Conservation (phyloP, 2,797 vertebrate genomes). For the Diplodus puntazzo region DNA sequence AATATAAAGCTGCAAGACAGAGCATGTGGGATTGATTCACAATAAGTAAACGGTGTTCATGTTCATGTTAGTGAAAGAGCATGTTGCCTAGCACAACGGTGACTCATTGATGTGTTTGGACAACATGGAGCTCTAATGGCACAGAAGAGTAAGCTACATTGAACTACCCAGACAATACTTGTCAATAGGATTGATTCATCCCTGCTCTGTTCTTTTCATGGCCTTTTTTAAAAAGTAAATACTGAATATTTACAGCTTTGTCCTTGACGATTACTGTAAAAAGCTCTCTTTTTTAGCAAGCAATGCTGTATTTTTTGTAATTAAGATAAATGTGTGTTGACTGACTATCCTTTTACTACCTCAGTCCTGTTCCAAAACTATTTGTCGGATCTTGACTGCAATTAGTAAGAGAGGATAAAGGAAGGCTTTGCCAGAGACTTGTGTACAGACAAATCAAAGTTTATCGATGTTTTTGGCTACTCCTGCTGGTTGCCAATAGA, state of each 20-base stretch:
- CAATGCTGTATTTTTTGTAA: not conserved
- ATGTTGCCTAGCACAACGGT: not conserved
- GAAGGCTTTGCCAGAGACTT: slow-evolving; percentile 22
- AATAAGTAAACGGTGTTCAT: not conserved
- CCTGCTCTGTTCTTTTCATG: not conserved
- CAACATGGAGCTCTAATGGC: not conserved
- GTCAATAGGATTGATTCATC: not conserved
- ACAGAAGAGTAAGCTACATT: not conserved
- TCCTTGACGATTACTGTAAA: not conserved
- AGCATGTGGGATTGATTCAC: not conserved
- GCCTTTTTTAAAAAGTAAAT: no score
- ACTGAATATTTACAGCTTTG: not conserved
- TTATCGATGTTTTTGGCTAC: slow-evolving; percentile 48
- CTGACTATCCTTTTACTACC: not conserved
- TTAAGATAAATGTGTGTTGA: not conserved
- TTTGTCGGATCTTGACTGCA: slow-evolving; percentile 13
- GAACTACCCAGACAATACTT: not conserved
- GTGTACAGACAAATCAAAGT: slow-evolving; percentile 29
- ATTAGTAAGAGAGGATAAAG: slow-evolving; percentile 25
- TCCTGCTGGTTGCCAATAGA: slow-evolving; percentile 44
- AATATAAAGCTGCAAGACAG: not conserved
- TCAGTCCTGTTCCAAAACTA: not conserved
- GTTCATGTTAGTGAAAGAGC: not conserved
- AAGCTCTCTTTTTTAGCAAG: not conserved
- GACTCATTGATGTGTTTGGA: not conserved